Evolutionary conservation across 2,797 vertebrate species (phyloP).

Genomic region (Acomys russatus): DNA sequence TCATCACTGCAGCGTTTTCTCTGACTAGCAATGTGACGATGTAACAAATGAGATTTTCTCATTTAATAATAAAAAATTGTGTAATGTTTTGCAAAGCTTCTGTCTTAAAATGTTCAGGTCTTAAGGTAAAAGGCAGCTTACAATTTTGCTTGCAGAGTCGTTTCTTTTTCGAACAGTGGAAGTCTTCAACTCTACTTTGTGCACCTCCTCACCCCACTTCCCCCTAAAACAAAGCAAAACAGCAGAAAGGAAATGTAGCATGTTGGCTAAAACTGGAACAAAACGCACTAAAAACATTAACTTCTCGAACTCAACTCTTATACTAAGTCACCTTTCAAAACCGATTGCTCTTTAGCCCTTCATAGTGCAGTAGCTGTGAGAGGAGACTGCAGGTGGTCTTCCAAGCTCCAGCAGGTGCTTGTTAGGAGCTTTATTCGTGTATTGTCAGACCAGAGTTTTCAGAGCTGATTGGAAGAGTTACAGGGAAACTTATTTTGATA

Average conservation of each 20-base stretch:
- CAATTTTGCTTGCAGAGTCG: conserved; percentile 84
- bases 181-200: conserved; percentile 78
- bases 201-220: neutral
- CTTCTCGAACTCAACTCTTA: conserved; percentile 81
- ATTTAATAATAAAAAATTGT: conserved; percentile 90
- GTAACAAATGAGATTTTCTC: conserved; percentile 88
- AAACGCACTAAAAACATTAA: conserved; percentile 84
- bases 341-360: conserved; percentile 81
- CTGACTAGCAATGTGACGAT: conserved; percentile 89
- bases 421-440: conserved; percentile 84
- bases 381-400: conserved; percentile 77
- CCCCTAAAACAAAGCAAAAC: conserved; percentile 2
- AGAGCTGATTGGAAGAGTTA: conserved; percentile 79
- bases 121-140: conserved; percentile 83
- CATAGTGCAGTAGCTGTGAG: conserved; percentile 70
- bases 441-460: conserved; percentile 82
- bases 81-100: conserved; percentile 89
- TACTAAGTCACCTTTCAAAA: conserved; percentile 82
- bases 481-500: conserved; percentile 87
- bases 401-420: conserved; percentile 80
- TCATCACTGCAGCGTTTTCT: conserved; percentile 87
- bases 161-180: conserved; percentile 82
- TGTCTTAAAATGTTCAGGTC: conserved; percentile 87
- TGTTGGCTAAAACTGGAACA: conserved; percentile 86
- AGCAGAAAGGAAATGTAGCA: conserved; percentile 78